Evolutionary conservation across 2,797 vertebrate species (phyloP), one percentile per base, ranked within the genome.

Genomic region (Spinus olivaceus): DNA sequence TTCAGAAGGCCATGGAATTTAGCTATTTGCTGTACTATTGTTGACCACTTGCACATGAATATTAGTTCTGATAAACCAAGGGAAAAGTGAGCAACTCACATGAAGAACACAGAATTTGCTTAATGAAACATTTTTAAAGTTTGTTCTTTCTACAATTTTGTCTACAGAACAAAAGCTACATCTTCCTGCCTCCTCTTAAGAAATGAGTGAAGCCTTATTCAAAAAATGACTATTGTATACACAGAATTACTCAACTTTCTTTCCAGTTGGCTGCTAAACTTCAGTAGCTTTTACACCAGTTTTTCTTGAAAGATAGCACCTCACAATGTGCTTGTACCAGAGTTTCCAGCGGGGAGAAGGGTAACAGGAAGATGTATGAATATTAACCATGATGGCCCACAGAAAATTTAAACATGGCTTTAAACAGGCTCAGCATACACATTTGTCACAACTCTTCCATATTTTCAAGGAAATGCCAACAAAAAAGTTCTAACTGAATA

Each of bases 1-100:
- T 80, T 96, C 94, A 96, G 95, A 96, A 94, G 95, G 95, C 95
- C 95, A 60, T 32, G 92, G 95, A 87, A 81, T 86, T 90, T 92
- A 88, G 70, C 63, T 90, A 72, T 77, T 88, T 81, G 66, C 81
- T 92, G 51, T 54, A 91, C 54, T 86, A 84, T 1, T 81, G 82
- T 21, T 73, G 77, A 90, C 51, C 59, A 81, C 59, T 92, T 72
- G 69, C 69, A 96, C 54, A 54, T 69, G 86, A 95, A 66, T 81
- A 86, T 54, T 10, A 88, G 60, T 24, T 90, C 54, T 76, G 85
- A 71, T 65, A 94, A 92, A 78, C 39, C 61, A 70, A 76, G 22
- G 35, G 72, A 72, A 74, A 92, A 81, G 54, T 44, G 22, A 95
- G 44, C 35, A 88, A 78, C 57, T 88, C 77, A 27, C 13, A 79